A percentile compares a stretch with the other conserved stretches of the same genome.
phyloP scores from a whole-genome alignment of 2,888 invertebrate species.

The Scelioninae gen. 2 region DNA sequence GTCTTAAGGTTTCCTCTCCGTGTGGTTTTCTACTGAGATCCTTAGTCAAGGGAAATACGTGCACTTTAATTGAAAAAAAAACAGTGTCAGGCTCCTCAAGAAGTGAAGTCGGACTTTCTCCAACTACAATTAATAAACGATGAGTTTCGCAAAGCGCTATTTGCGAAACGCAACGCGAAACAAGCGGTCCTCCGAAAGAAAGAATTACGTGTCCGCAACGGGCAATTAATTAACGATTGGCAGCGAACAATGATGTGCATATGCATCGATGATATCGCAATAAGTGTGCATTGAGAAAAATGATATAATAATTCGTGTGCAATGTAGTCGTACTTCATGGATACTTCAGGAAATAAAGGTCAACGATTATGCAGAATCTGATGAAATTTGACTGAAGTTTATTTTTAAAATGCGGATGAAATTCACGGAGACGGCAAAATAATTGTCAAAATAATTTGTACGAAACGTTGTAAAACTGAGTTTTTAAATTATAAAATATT shows the following conservation, averaged over 20 bases:
- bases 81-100: slow-evolving; percentile 1
- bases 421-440: no score
- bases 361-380: no score
- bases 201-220: not conserved
- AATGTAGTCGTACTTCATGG: no score
- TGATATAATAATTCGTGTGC: no score
- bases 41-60: slow-evolving; percentile 67
- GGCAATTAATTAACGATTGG: slow-evolving; percentile 3
- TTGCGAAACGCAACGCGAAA: not conserved
- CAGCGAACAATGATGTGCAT: slow-evolving; percentile 1
- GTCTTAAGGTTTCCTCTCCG: slow-evolving; percentile 80
- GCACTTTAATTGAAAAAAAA: slow-evolving; percentile 15
- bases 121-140: slow-evolving; percentile 9
- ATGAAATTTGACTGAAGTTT: no score
- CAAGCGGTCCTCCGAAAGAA: no score
- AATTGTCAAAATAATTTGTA: no score
- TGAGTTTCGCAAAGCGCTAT: slow-evolving; percentile 1
- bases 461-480: no score
- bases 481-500: no score
- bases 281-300: no score
- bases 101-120: slow-evolving; percentile 13
- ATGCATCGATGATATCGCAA: not conserved
- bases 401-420: no score
- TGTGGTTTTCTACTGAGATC: slow-evolving; percentile 80
- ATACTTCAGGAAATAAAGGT: no score